Percentiles rank a stretch among this genome's conserved stretches.
Evolutionary conservation across 2,888 invertebrate species (phyloP).

Genomic region (Crioceris asparagi): DNA sequence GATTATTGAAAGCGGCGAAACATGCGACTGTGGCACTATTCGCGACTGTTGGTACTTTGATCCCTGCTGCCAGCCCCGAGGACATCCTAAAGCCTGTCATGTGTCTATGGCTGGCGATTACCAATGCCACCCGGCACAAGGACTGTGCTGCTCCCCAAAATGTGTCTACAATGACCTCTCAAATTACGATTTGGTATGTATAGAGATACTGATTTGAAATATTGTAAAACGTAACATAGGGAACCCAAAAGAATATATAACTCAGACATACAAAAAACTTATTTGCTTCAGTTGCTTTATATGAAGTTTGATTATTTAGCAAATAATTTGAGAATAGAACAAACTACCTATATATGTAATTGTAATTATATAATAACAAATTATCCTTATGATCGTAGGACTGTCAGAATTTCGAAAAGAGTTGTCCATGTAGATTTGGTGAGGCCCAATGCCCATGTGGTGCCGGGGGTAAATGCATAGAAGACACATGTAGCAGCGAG

Average conservation of each 20-base stretch:
- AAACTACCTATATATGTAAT: not conserved
- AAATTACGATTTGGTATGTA: slow-evolving; percentile 13
- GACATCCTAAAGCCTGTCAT: slow-evolving; percentile 40
- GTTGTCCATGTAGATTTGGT: slow-evolving; percentile 35
- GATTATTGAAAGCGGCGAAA: slow-evolving; percentile 57
- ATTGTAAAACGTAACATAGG: too few relatives aligned
- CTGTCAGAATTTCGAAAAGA: slow-evolving; percentile 31
- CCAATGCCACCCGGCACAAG: slow-evolving; percentile 45
- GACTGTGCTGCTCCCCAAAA: slow-evolving; percentile 40
- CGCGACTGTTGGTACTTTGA: slow-evolving; percentile 40
- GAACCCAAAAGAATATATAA: too few relatives aligned
- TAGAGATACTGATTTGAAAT: too few relatives aligned
- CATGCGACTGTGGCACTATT: slow-evolving; percentile 57
- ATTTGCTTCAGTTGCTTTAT: too few relatives aligned
- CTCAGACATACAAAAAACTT: too few relatives aligned
- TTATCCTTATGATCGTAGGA: slow-evolving; percentile 29
- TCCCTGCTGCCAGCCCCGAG: slow-evolving; percentile 43
- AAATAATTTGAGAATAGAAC: too few relatives aligned
- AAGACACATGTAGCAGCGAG: slow-evolving; percentile 39
- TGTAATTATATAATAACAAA: not conserved
- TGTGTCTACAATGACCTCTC: slow-evolving; percentile 31
- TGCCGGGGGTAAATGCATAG: slow-evolving; percentile 40
- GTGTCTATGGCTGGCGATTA: slow-evolving; percentile 34
- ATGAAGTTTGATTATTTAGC: too few relatives aligned
- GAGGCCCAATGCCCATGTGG: slow-evolving; percentile 36